Percentiles rank a stretch among this genome's conserved stretches.
Conservation (phyloP, 2,113 vertebrate genomes). For the Corapipo altera region DNA sequence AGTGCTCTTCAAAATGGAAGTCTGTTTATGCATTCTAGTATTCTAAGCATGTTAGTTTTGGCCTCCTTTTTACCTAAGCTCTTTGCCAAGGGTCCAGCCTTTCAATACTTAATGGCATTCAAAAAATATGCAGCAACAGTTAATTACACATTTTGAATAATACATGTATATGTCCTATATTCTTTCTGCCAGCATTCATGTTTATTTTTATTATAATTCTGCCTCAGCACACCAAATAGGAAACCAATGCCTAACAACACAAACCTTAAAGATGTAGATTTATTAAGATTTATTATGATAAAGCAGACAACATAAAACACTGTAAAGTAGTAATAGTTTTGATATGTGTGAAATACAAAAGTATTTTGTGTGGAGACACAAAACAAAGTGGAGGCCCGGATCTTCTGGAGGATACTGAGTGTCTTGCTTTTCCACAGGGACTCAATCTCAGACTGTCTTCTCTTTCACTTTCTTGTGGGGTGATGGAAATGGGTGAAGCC, state of each 20-base stretch:
- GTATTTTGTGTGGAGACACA: neutral
- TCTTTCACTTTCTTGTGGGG: neutral
- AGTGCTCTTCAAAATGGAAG: neutral
- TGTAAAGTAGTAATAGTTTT: neutral
- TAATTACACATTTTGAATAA: neutral
- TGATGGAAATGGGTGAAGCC: neutral
- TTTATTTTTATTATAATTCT: neutral
- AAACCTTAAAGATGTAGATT: neutral
- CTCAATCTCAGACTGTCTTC: neutral
- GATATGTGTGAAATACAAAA: neutral
- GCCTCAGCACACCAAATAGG: neutral
- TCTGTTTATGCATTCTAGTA: neutral
- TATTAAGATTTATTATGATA: neutral
- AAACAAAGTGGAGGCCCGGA: neutral
- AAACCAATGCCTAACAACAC: neutral
- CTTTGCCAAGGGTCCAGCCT: neutral
- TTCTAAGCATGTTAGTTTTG: neutral
- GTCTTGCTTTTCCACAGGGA: neutral
- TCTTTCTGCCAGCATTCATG: neutral
- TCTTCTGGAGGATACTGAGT: neutral
- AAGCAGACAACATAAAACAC: neutral
- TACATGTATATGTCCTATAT: rapidly evolving
- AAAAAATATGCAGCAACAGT: neutral
- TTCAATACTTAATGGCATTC: neutral
- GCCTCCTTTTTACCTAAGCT: neutral